Conservation (phyloP, 2,888 invertebrate genomes). For the Maniola hyperantus region DNA sequence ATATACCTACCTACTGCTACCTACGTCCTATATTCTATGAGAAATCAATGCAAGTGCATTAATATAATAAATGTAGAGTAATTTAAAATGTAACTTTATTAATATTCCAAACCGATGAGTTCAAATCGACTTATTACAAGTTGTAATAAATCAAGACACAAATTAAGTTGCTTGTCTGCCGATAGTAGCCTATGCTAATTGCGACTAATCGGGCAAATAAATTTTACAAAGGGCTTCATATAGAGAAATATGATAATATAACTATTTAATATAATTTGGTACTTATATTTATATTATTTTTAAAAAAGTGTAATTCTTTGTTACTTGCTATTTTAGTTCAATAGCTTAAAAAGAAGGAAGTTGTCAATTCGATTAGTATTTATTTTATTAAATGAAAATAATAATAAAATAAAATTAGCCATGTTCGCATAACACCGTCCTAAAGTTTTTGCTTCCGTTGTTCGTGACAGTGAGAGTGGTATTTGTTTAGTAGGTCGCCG, state of each 20-base stretch:
- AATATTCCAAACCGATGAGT: constrained; percentile 12
- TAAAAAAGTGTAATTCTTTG: not conserved
- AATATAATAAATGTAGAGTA: constrained; percentile 6
- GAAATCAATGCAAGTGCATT: not conserved
- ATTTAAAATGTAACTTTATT: constrained; percentile 11
- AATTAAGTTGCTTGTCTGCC: constrained; percentile 32
- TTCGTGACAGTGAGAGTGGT: constrained; percentile 71
- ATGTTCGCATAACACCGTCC: constrained; percentile 47
- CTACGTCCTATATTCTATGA: not conserved
- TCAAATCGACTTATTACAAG: constrained; percentile 30
- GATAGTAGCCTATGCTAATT: constrained; percentile 35
- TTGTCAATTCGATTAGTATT: too few relatives aligned
- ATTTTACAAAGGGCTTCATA: constrained; percentile 25
- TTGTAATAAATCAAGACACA: constrained; percentile 35
- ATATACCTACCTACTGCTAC: not conserved
- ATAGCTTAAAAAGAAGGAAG: not conserved
- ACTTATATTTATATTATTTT: too few relatives aligned
- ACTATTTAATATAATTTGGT: not conserved
- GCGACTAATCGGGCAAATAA: constrained; percentile 31
- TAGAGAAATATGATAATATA: not conserved
- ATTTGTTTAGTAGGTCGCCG: constrained; percentile 73
- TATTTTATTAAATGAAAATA: not conserved
- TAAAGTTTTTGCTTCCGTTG: constrained; percentile 44
- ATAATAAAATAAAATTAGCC: constrained; percentile 36
- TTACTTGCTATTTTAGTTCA: not conserved